Evolutionary conservation across 2,797 vertebrate genomes (phyloP), one percentile per base, ranked within the genome.

Genomic region (Acipenser transmontanus): DNA sequence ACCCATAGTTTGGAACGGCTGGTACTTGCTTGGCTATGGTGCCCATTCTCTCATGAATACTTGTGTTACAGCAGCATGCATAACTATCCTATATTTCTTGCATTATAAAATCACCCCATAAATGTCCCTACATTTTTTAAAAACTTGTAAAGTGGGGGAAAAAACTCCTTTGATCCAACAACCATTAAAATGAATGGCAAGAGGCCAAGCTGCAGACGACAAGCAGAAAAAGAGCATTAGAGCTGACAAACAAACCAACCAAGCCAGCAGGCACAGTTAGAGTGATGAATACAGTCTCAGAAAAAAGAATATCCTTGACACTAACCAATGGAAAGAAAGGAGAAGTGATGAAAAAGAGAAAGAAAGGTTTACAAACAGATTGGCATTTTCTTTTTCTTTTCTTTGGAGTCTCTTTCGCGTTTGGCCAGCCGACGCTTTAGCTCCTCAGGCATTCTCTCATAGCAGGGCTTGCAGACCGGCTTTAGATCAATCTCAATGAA

Each of bases 401-500:
- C 94, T 85, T 96, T 98, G 50, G 91, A 89, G 81, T 96, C 94
- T 9, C 89, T 91, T 68, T 98, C 94, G 8, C 92, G 90, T 79
- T 88, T 98, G 73, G 95, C 93, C 81, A 98, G 89, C 69, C 94
- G 90, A 70, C 93, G 88, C 78, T 95, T 98, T 87, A 99, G 90
- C 82, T 98, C 94, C 60, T 97, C 93, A 1, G 97, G 97, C 87
- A 99, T 91, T 84, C 90, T 93, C 77, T 99, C 95, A 9, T 96
- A 98, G 89, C 97, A 99, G 85, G 91, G 93, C 81, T 95, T 99
- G 89, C 97, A 99, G 85, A 98, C 92, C n/a, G 97, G 97, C 84
- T 96, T 98, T 84, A 99, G 87, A 85, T 99, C 97, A 81, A 99
- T 91, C 86, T 98, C 97, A 88, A 98, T 93, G 95, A 99, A 99